Evolutionary conservation across 37 sponge, comb jelly and placozoan genomes (phyloP).

Genomic region (Spongilla lacustris): DNA sequence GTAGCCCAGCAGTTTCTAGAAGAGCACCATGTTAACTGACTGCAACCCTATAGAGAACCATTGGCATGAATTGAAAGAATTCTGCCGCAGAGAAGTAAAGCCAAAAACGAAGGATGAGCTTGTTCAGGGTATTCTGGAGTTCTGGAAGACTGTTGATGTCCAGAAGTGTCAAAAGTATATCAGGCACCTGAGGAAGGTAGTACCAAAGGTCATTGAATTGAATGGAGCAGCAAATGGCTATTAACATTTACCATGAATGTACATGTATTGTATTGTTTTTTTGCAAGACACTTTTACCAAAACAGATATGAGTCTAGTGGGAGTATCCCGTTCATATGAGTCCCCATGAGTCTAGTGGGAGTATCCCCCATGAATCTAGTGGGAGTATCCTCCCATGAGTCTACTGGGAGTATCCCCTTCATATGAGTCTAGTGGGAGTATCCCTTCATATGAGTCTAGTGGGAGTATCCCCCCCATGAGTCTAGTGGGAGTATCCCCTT

Average conservation of each 20-base stretch:
- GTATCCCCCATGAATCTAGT: no score
- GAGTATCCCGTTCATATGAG: no score
- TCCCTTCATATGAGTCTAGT: no score
- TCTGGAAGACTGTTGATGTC: constrained; percentile 34
- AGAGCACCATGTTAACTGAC: constrained; percentile 17
- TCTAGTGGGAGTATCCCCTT: no score
- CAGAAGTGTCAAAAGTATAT: constrained; percentile 32
- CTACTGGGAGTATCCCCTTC: no score
- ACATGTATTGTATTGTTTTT: background rate
- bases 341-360: no score
- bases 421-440: no score
- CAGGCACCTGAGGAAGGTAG: constrained; percentile 28
- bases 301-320: no score
- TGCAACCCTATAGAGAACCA: constrained; percentile 38
- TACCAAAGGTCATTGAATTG: constrained; percentile 27
- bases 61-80: constrained; percentile 36
- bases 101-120: constrained; percentile 26
- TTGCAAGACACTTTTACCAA: background rate
- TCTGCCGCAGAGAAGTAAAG: constrained; percentile 27
- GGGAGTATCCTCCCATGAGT: no score
- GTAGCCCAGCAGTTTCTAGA: constrained; percentile 19
- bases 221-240: constrained; percentile 26
- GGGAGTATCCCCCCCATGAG: no score
- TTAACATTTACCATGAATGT: background rate
- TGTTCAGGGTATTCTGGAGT: constrained; percentile 11